A percentile compares a stretch with the other conserved stretches of the same genome.
phyloP scores from a whole-genome alignment of 2,888 invertebrate species.

The Eurois occulta region DNA sequence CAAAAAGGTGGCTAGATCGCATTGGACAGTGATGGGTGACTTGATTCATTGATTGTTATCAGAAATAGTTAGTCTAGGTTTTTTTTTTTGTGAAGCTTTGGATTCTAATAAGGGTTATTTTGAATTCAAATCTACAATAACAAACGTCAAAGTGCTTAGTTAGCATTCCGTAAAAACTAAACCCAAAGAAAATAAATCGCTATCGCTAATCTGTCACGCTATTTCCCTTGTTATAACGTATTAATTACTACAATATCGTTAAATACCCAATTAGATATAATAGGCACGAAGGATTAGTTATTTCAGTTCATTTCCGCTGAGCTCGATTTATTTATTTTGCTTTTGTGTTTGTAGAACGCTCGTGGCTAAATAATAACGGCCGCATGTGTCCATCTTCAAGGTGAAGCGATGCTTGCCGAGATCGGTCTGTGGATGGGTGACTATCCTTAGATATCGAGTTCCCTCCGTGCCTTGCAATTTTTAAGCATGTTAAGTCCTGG shows the following conservation, averaged over 20 bases:
- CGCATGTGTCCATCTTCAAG: neutral
- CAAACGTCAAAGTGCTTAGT: neutral
- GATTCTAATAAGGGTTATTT: neutral
- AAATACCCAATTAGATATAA: constrained; percentile 19
- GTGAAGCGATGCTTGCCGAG: neutral
- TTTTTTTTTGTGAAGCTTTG: neutral
- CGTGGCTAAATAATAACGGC: neutral
- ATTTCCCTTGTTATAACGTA: constrained; percentile 14
- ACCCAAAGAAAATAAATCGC: neutral
- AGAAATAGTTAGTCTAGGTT: neutral
- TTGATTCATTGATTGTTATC: neutral
- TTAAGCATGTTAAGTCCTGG: neutral
- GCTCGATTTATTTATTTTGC: neutral
- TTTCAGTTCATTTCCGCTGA: constrained; percentile 11
- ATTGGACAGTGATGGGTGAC: no score
- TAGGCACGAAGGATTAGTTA: neutral
- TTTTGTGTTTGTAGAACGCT: neutral
- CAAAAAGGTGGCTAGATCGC: no score
- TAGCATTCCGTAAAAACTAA: neutral
- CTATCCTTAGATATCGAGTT: neutral
- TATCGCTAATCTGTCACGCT: constrained; percentile 33
- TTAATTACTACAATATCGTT: constrained; percentile 13
- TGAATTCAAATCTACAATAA: constrained; percentile 1
- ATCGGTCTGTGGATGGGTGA: neutral
- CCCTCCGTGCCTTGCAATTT: neutral